Evolutionary conservation across 2,113 vertebrate species (phyloP).

Genomic region (Saiga tatarica): DNA sequence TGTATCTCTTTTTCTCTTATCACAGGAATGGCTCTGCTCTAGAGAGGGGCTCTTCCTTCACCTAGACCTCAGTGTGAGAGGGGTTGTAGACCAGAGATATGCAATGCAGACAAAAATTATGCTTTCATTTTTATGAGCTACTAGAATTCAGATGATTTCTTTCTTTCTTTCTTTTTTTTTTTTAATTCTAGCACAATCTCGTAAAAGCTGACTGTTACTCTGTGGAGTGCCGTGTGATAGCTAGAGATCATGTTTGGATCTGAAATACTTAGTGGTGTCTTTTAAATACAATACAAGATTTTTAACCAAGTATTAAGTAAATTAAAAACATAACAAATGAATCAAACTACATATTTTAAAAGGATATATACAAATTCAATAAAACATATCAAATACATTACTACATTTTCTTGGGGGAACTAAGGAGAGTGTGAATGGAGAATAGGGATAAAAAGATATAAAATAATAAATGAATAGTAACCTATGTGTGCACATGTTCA

Average conservation of each 20-base stretch:
- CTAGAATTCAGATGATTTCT: neutral
- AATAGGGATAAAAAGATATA: neutral
- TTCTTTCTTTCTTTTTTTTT: too few species aligned
- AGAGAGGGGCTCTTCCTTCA: neutral
- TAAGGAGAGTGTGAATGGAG: neutral
- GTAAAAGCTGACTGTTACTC: neutral
- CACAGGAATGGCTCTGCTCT: neutral
- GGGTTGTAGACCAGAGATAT: neutral
- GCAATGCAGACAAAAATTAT: neutral
- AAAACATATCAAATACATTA: neutral
- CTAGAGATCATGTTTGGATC: neutral
- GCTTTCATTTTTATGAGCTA: neutral
- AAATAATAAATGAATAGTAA: neutral
- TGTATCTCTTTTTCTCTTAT: neutral
- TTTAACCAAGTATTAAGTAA: neutral
- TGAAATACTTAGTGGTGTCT: neutral
- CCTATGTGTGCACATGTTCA: neutral
- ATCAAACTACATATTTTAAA: neutral
- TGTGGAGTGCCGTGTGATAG: neutral
- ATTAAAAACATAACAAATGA: neutral
- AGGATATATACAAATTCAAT: neutral
- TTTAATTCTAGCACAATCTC: neutral
- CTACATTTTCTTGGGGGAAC: neutral
- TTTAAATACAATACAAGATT: neutral
- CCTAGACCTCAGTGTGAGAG: neutral